Conservation (phyloP, 2,797 vertebrate genomes). For the Limnodromus scolopaceus region DNA sequence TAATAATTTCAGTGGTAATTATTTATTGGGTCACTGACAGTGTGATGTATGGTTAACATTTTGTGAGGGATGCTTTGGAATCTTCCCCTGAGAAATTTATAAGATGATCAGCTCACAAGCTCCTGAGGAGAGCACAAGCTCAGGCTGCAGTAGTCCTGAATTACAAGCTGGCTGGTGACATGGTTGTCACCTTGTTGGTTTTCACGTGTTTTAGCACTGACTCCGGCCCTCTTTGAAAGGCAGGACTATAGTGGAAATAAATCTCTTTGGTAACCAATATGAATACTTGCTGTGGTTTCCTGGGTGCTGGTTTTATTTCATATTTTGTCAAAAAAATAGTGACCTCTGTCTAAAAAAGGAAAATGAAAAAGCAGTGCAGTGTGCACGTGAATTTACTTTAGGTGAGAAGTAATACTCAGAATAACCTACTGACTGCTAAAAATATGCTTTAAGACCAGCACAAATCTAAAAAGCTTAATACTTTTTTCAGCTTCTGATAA, state of each 20-base stretch:
- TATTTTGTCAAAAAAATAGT: not conserved
- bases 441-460: not conserved
- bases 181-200: not conserved
- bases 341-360: not conserved
- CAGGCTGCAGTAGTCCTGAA: not conserved
- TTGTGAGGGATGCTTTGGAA: not conserved
- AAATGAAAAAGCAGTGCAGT: not conserved
- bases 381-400: not conserved
- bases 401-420: not conserved
- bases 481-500: not conserved
- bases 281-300: not conserved
- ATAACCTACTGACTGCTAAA: not conserved
- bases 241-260: not conserved
- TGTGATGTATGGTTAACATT: not conserved
- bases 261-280: not conserved
- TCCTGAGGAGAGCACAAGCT: not conserved
- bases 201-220: not conserved
- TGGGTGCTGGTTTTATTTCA: not conserved
- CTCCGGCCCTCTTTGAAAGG: not conserved
- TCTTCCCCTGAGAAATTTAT: not conserved
- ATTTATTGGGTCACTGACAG: not conserved
- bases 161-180: not conserved
- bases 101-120: fast-evolving
- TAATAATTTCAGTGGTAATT: not conserved
- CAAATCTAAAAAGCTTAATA: not conserved